Base-by-base conservation (phyloP, 2,888 invertebrate genomes). In the Drosophila testacea region DNA sequence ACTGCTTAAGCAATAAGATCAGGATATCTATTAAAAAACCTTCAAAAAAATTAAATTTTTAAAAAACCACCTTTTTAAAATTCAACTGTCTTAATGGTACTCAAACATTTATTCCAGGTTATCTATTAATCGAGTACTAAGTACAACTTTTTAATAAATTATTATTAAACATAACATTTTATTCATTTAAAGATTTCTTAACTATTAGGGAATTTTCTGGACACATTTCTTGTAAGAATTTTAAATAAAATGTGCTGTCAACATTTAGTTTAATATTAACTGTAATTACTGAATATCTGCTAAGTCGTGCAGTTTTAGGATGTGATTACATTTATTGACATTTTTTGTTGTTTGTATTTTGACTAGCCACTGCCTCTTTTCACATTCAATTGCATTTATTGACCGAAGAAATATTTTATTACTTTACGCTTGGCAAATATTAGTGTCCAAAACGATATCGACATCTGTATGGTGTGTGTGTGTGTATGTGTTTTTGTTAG, bases 391-490 rank as follows among this genome's bases (percentile, higher is more conserved):
- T 80, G 73, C 78, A 73, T 70, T 78, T 83, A 77, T 85, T 82
- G 83, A 80, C 78, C 78, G 50, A 78, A 61, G 80, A 71, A 78
- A 86, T 86, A 83, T 83, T 83, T 80, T 83, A 83, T 83, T 86
- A 83, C 83, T 83, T 83, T 86, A 81, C 81, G 79, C 83, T 86
- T 83, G 83, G 87, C 81, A 83, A 83, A 86, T 83, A 78, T 81
- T 83, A 73, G 81, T 73, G 69, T 67, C 64, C 75, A 46, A 56
- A 66, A 52, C 60, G 66, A 67, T 73, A 73, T 73, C 67, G 57
- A 62, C 65, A 78, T 69, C 56, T 60, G 10, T 46, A 27, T 22
- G 10, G 28, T 38, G 11, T 55, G 50, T 50, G n/a, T 54, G 22
- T 57, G 59, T 42, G 42, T 62, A 9, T 16, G 32, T 47, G 52